Conservation (phyloP, 2,888 invertebrate species). For the Adela reaumurella region DNA sequence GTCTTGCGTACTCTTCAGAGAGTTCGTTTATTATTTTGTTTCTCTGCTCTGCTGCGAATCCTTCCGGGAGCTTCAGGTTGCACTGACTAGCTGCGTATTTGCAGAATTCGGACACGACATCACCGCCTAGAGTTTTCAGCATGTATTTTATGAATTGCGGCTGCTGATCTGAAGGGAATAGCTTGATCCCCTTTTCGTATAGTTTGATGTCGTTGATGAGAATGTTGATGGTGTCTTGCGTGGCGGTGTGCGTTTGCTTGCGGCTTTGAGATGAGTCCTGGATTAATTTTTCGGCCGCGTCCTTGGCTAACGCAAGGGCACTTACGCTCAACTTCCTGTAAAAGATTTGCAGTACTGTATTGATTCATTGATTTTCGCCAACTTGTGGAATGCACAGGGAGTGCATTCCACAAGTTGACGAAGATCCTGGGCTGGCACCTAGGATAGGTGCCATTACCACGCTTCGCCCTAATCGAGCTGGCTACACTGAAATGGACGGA, state of each 20-base stretch:
- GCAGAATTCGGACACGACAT: slow-evolving; percentile 75
- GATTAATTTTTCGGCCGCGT: slow-evolving; percentile 70
- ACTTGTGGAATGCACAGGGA: too few species aligned
- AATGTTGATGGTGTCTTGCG: slow-evolving; percentile 80
- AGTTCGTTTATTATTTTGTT: slow-evolving; percentile 67
- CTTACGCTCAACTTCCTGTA: slow-evolving; percentile 56
- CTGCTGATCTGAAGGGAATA: slow-evolving; percentile 61
- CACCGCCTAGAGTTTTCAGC: slow-evolving; percentile 78
- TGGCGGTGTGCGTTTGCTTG: slow-evolving; percentile 74
- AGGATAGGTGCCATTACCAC: too few species aligned
- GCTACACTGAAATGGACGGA: too few species aligned
- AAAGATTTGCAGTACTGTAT: neutral
- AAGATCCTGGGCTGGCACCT: too few species aligned
- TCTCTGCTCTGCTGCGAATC: slow-evolving; percentile 62
- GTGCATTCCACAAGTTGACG: too few species aligned
- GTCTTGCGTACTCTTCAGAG: slow-evolving; percentile 64
- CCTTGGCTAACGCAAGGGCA: slow-evolving; percentile 65
- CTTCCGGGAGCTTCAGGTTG: slow-evolving; percentile 60
- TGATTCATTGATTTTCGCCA: neutral
- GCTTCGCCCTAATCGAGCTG: too few species aligned
- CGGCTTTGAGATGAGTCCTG: slow-evolving; percentile 65
- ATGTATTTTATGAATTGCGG: slow-evolving; percentile 74
- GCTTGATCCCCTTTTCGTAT: slow-evolving; percentile 75
- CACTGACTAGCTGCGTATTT: slow-evolving; percentile 75
- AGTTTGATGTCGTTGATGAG: slow-evolving; percentile 71